Conservation (phyloP, 2,888 invertebrate genomes). For the Amiota mariae region DNA sequence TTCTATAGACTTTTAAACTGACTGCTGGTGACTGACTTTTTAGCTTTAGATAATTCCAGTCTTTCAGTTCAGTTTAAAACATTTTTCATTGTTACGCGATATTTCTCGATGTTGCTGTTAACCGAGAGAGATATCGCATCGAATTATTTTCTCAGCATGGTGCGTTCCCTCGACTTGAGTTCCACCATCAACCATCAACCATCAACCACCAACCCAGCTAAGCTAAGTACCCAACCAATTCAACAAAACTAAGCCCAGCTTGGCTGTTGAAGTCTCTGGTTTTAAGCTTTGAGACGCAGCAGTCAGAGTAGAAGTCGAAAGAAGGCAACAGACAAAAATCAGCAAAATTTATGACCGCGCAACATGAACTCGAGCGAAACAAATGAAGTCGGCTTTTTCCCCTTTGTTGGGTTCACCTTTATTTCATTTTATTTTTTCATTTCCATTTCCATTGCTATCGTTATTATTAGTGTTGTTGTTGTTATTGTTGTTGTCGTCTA, state of each 20-base stretch:
- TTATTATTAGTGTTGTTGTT: conserved; percentile 19
- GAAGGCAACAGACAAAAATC: conserved; percentile 29
- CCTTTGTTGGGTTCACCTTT: not conserved
- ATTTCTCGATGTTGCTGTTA: not conserved
- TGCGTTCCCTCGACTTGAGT: conserved; percentile 14
- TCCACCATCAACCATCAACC: not conserved
- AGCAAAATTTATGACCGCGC: conserved; percentile 46
- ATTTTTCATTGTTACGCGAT: conserved; percentile 33
- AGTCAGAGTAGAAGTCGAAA: not conserved
- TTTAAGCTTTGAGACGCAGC: not conserved
- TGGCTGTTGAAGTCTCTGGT: not conserved
- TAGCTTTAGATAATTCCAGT: conserved; percentile 17
- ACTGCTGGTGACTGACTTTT: too few species aligned
- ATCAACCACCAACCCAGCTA: too few species aligned
- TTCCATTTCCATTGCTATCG: too few species aligned
- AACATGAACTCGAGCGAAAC: conserved; percentile 45
- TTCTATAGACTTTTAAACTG: too few species aligned
- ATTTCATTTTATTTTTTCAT: too few species aligned
- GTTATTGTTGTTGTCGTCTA: conserved; percentile 14
- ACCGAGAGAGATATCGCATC: conserved; percentile 26
- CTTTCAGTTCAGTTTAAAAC: not conserved
- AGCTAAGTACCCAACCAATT: too few species aligned
- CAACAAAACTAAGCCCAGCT: not conserved
- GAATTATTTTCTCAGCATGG: conserved; percentile 27
- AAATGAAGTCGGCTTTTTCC: conserved; percentile 32